A percentile compares a stretch with the other conserved stretches of the same genome.
Conservation (phyloP, 1,140 invertebrate species). For the Tenebrio molitor region DNA sequence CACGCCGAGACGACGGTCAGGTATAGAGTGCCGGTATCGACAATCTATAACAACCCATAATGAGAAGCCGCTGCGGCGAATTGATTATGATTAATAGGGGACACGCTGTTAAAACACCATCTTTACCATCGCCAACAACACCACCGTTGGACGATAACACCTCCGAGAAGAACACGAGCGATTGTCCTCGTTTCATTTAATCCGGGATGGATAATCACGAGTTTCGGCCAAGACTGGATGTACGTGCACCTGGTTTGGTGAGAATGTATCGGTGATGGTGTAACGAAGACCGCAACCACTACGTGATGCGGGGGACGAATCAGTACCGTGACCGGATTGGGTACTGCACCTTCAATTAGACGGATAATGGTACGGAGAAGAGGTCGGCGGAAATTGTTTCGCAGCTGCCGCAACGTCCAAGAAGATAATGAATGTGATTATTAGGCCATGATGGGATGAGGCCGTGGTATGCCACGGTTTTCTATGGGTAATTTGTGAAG, state of each 20-base stretch:
- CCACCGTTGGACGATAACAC: conserved; percentile 26
- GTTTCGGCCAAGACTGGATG: background rate
- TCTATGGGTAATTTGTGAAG: too few species aligned
- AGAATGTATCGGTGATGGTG: conserved; percentile 9
- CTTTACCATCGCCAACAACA: conserved; percentile 45
- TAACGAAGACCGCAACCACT: too few species aligned
- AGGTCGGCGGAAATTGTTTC: conserved; percentile 32
- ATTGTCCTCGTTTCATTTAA: conserved; percentile 33
- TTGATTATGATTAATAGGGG: conserved; percentile 65
- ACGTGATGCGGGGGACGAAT: conserved; percentile 5
- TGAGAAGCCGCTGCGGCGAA: conserved; percentile 64
- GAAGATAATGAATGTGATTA: conserved; percentile 6
- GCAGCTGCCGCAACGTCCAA: conserved; percentile 21
- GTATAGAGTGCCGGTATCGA: conserved; percentile 59
- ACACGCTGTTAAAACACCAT: conserved; percentile 54
- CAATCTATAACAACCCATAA: conserved; percentile 66
- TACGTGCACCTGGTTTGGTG: conserved; percentile 30
- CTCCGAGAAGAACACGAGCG: background rate
- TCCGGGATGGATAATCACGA: conserved; percentile 12
- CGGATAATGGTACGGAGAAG: conserved; percentile 3
- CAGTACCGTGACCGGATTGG: conserved; percentile 6
- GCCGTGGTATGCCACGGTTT: too few species aligned
- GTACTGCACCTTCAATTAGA: conserved; percentile 25
- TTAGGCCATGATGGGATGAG: background rate
- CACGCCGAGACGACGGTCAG: conserved; percentile 25